Evolutionary conservation across 2,797 vertebrate species (phyloP), one percentile per base, ranked within the genome.

Genomic region (Argyrosomus regius): DNA sequence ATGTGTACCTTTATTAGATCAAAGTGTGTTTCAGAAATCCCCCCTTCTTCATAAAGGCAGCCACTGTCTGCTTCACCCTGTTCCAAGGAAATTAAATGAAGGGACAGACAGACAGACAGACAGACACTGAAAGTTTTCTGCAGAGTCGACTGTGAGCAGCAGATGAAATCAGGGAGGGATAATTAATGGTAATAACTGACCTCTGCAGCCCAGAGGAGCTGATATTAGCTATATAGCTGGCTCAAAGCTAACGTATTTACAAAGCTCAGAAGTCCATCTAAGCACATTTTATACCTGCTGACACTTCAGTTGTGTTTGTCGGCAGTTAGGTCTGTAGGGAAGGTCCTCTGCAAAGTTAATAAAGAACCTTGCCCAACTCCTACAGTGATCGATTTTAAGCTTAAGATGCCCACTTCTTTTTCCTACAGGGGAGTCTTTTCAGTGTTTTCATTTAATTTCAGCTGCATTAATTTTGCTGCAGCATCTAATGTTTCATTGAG

Each of bases 231-330:
- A 31, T 61, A 85, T 53, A 66, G 89, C 69, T 50, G 41, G 78
- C 87, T 87, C 79, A 77, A 78, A 87, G 83, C 50, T 92, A 90
- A 91, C 81, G 20, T 81, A 88, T 91, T 93, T 92, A 90, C 87
- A 90, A 88, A 91, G 82, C 90, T 87, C 83, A 84, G 81, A 88
- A 90, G 90, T 88, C 89, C 67, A 62, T 90, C 87, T 89, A 91
- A 93, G 90, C 89, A 91, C 90, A 89, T 92, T 92, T 89, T 87
- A 74, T 84, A 91, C 89, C 87, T 93, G 92, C 92, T 93, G 92
- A 93, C 91, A 83, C 90, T 80, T 92, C 88, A 86, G 81, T 89
- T 92, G 91, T 92, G 89, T 93, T 89, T 86, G 88, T 90, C 78
- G 65, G 69, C 84, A 50, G 81, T 56, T 8, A 1, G 80, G 71